Base-by-base conservation (phyloP, 2,113 vertebrate genomes). In the Hymenochirus boettgeri region DNA sequence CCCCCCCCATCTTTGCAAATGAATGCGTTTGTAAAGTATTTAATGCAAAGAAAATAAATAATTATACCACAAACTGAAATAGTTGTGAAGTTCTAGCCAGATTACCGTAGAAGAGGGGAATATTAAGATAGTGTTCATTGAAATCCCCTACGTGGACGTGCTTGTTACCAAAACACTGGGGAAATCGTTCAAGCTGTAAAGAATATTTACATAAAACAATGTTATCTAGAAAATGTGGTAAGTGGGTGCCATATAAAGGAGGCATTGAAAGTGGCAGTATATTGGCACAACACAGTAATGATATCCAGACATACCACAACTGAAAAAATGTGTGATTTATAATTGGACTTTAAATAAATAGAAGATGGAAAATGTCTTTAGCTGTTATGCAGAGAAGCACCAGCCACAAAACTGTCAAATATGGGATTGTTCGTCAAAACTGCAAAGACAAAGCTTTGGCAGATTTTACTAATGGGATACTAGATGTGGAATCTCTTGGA, bases 201-300 rank as follows among this genome's bases (percentile, higher is more conserved):
- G 59, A 45, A 52, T 29, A 66, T 58, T 59, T 58, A 69, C 59
- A 60, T 69, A 69, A 69, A 69, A 69, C 65, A 69, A 53, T 69
- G 56, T 45, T 60, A 69, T 69, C 47, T 69, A 22, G 60, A 29
- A 69, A 60, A 69, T 69, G 65, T 69, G 65, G 56, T 69, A 69
- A 69, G 65, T 69, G 65, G 65, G 65, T 69, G 57, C 57, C 65
- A 53, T 47, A 42, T 69, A 57, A 69, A 69, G 60, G 56, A 50
- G 17, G 57, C 51, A 60, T 39, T 53, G 57, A 52, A 23, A 69
- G 48, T 69, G 65, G 56, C 65, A 69, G 65, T 33, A 51, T 45
- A 31, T 69, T 69, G 57, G 65, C 65, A 69, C 33, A 22, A 47
- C 29, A 9, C 46, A 69, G 48, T 59, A 69, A 60, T 60, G 59